phyloP scores from a whole-genome alignment of 2,113 vertebrate species.

The Crocuta crocuta region DNA sequence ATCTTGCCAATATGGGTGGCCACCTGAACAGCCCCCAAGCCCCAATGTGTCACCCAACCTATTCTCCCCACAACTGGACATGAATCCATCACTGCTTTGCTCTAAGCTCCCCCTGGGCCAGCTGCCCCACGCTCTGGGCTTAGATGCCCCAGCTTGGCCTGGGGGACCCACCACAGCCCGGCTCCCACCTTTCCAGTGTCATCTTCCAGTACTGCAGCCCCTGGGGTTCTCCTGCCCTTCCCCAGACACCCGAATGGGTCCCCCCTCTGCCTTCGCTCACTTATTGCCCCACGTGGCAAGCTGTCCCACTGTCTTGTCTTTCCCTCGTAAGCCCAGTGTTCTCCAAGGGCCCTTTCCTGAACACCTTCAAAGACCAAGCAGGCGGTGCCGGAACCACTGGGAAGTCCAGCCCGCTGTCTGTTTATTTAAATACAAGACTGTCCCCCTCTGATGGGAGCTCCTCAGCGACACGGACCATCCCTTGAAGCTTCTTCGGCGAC shows the following conservation, averaged over 20 bases:
- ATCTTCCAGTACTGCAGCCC: neutral
- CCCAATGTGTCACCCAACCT: neutral
- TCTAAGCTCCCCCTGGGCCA: neutral
- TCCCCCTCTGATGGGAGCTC: neutral
- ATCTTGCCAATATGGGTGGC: neutral
- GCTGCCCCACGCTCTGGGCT: accelerated
- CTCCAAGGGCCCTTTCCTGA: neutral
- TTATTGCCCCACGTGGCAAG: too few relatives aligned
- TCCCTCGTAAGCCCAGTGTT: neutral
- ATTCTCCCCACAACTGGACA: neutral
- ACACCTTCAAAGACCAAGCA: neutral
- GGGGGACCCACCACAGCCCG: neutral
- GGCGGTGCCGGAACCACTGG: too few relatives aligned
- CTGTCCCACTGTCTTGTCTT: neutral
- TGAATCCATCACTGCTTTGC: accelerated
- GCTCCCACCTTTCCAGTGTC: neutral
- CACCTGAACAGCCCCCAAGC: too few relatives aligned
- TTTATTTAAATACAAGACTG: neutral
- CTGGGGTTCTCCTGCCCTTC: too few relatives aligned
- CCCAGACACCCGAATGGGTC: too few relatives aligned
- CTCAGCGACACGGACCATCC: accelerated
- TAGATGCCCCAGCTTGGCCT: neutral
- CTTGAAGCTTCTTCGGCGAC: neutral
- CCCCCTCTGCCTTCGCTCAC: neutral
- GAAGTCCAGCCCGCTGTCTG: neutral